Conservation (phyloP, 2,113 vertebrate species). For the Rhabdornis inornatus region DNA sequence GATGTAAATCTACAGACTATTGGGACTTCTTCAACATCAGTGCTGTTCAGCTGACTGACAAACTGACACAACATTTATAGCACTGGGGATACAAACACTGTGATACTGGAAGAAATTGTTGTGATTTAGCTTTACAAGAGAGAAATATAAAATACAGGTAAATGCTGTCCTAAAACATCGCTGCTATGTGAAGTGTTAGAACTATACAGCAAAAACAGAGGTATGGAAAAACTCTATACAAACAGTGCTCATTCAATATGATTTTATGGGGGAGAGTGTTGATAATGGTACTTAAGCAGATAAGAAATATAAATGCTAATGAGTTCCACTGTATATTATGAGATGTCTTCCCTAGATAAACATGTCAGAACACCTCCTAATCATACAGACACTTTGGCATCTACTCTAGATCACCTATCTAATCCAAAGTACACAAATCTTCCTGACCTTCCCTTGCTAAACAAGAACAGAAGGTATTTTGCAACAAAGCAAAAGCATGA, state of each 20-base stretch:
- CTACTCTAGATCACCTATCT: slow-evolving; percentile 29
- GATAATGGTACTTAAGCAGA: slow-evolving; percentile 56
- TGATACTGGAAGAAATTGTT: not conserved
- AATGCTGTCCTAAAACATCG: not conserved
- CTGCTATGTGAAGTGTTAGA: not conserved
- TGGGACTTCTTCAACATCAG: not conserved
- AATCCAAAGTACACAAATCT: slow-evolving; percentile 55
- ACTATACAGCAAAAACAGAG: not conserved
- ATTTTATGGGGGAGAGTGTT: slow-evolving; percentile 35
- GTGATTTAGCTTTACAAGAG: not conserved
- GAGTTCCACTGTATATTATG: slow-evolving; percentile 48
- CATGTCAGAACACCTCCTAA: slow-evolving; percentile 60
- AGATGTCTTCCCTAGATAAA: slow-evolving; percentile 70
- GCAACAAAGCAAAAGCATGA: not conserved
- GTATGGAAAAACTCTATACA: not conserved
- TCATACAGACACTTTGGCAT: slow-evolving; percentile 55
- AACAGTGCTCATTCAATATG: slow-evolving; percentile 15
- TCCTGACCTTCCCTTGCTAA: not conserved
- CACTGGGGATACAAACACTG: not conserved
- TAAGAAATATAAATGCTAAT: slow-evolving; percentile 71
- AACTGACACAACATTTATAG: not conserved
- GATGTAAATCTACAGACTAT: not conserved
- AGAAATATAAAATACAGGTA: not conserved
- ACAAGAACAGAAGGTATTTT: slow-evolving; percentile 5
- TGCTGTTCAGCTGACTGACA: not conserved